A percentile compares a stretch with the other conserved stretches of the same genome.
Conservation (phyloP, 2,888 invertebrate species). For the Rutpela maculata region DNA sequence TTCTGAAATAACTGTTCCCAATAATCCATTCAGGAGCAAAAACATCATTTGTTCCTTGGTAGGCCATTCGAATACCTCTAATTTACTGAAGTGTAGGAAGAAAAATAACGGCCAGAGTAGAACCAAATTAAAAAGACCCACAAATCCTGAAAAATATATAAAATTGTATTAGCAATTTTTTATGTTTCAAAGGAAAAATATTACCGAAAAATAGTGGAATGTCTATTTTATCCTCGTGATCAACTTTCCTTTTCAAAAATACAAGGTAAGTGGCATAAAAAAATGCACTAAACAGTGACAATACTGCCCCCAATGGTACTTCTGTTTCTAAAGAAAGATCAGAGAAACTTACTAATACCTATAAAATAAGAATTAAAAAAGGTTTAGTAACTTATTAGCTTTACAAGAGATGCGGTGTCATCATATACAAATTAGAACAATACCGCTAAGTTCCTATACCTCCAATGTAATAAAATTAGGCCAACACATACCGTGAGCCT, state of each 20-base stretch:
- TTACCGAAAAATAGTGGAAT: slow-evolving; percentile 96
- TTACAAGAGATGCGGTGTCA: not conserved
- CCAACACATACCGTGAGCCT: too few relatives aligned
- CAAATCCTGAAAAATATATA: slow-evolving; percentile 83
- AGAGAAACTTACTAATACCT: slow-evolving; percentile 87
- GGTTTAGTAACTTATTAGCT: not conserved
- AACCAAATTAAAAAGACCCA: slow-evolving; percentile 93
- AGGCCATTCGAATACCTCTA: slow-evolving; percentile 92
- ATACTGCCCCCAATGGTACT: slow-evolving; percentile 86
- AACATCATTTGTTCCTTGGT: slow-evolving; percentile 86
- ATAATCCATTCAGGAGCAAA: slow-evolving; percentile 88
- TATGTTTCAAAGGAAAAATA: slow-evolving; percentile 53
- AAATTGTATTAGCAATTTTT: not conserved
- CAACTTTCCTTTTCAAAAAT: slow-evolving; percentile 88
- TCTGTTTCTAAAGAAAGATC: slow-evolving; percentile 80
- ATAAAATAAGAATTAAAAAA: slow-evolving; percentile 56
- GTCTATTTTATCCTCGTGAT: slow-evolving; percentile 95
- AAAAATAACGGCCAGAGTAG: slow-evolving; percentile 94
- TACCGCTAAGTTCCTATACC: too few relatives aligned
- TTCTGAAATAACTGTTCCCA: slow-evolving; percentile 94
- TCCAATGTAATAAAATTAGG: too few relatives aligned
- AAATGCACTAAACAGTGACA: slow-evolving; percentile 90
- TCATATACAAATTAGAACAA: too few relatives aligned
- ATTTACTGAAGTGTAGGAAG: slow-evolving; percentile 86
- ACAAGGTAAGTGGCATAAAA: slow-evolving; percentile 94